These are phyloP conservation scores for Ochotona curzoniae DNA, from an alignment of 2,113 vertebrate genomes.

Conservation along the genomic window DNA sequence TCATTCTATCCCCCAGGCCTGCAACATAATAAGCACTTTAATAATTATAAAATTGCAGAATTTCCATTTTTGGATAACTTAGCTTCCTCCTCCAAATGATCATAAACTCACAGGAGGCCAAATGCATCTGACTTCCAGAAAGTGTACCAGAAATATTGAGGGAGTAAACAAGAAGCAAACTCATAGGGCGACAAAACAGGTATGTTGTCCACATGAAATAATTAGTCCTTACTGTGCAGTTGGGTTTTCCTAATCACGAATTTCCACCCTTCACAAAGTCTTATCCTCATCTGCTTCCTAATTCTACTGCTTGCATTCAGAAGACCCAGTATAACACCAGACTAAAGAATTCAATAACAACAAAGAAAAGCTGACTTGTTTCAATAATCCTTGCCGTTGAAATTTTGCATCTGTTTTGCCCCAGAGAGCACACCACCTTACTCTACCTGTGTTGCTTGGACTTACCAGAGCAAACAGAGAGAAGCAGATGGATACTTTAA, in stretches of 20 bases:
- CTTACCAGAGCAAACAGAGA: conserved; percentile 69
- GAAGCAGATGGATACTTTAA: conserved; percentile 51
- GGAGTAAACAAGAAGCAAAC: conserved; percentile 19
- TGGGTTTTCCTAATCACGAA: background rate
- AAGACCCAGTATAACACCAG: conserved; percentile 36
- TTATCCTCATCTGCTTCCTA: conserved; percentile 17
- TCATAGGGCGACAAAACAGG: background rate
- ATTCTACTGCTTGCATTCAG: conserved; percentile 59
- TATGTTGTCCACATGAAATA: conserved; percentile 12
- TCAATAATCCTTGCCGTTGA: conserved; percentile 63
- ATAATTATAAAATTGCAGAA: background rate
- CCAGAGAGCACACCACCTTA: conserved; percentile 15
- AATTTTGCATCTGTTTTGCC: conserved; percentile 68
- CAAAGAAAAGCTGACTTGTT: conserved; percentile 68
- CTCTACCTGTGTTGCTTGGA: conserved; percentile 46
- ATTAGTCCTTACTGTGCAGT: conserved; percentile 25
- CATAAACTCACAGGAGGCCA: background rate
- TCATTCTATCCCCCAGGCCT: background rate
- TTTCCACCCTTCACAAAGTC: conserved; percentile 27
- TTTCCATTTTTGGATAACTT: conserved; percentile 47
- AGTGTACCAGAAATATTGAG: background rate
- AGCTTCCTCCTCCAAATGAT: background rate
- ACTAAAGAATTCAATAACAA: conserved; percentile 53
- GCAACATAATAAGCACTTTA: background rate
- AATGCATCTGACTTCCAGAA: conserved; percentile 1